Base-by-base conservation (phyloP, 2,113 vertebrate species). In the Sphaerodactylus townsendi region DNA sequence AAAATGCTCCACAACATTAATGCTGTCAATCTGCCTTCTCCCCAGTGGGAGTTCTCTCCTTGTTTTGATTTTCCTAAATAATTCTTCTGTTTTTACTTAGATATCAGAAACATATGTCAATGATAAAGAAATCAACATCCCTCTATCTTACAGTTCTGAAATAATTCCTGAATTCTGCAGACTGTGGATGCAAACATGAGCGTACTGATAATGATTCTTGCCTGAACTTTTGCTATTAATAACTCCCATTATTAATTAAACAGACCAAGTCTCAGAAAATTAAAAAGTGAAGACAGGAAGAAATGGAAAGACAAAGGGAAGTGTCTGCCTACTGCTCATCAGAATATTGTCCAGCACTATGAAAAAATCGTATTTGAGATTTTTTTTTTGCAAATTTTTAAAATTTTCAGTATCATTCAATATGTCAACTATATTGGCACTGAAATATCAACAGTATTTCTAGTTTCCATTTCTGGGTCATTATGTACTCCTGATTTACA, bases 381-480 rank as follows among this genome's bases (percentile, higher is more conserved):
- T 44, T 44, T 44, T 44, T 44, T 44, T 87, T 78, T 37, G 28
- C n/a, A 30, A 48, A 70, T 62, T 70, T 62, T 13, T 48, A 19
- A 46, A 19, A 62, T 37, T 75, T 77, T 75, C 41, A 5, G 15
- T 0, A 2, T 68, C 62, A 91, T 81, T 41, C 50, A 90, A 69
- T 90, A 28, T 76, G 56, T 85, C 75, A 87, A 91, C 87, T 88
- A 64, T 56, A 73, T 73, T 86, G 79, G 30, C 81, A 62, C 80
- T 89, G 75, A 59, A 23, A 62, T 70, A 35, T 77, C 37, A 77
- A 8, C 4, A 13, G 46, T 35, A 48, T 64, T 81, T 79, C 62
- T 85, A 65, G 86, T 53, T 77, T 83, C 28, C 87, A 86, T 77
- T 77, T 75, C 33, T 50, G n/a, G 39, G 30, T 41, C 90, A 65